Base-by-base conservation (phyloP, 2,797 vertebrate species). In the Myoxocephalus aenaeus region DNA sequence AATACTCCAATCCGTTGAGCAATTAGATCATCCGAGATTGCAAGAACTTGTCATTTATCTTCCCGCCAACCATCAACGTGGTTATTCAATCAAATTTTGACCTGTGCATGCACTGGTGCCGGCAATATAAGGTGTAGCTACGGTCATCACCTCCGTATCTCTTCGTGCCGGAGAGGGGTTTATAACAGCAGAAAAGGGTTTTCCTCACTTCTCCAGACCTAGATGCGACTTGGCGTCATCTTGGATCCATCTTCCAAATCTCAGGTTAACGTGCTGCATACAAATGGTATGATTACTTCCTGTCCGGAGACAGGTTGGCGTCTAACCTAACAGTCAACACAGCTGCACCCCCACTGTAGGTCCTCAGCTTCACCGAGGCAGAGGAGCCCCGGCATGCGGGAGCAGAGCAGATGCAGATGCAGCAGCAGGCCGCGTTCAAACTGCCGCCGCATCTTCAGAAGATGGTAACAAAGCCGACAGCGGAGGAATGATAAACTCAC, bases 361-460 rank as follows among this genome's bases (percentile, higher is more conserved):
- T 92, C 71, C 92, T 93, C 59, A 2, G 75, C 62, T 89, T 92
- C 76, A 67, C 75, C 17, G 4, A 88, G 80, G 53, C 66, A 68
- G 13, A 75, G 65, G 58, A 78, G 73, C 46, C 14, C 0, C 29
- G 1, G 17, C 34, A 12, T 15, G 40, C 54, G 34, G 58, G 7
- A 77, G 14, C 1, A 5, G 59, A 27, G 51, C 65, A 51, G 50
- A 63, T 51, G 77, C 80, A 86, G 14, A 61, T 51, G 77, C 80
- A 86, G 50, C 87, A 90, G 77, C 13, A 74, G 3, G 27, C 15
- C 65, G 46, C 67, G 32, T 9, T 8, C 61, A 50, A 0, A 1
- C 54, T 90, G 69, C 86, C 88, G 2, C 5, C 0, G 2, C 0
- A 50, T n/a, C 36, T 58, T 20, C 64, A 1, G 25, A 83, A 88